Conservation (phyloP, 2,113 vertebrate species). For the Sakesphorus luctuosus region DNA sequence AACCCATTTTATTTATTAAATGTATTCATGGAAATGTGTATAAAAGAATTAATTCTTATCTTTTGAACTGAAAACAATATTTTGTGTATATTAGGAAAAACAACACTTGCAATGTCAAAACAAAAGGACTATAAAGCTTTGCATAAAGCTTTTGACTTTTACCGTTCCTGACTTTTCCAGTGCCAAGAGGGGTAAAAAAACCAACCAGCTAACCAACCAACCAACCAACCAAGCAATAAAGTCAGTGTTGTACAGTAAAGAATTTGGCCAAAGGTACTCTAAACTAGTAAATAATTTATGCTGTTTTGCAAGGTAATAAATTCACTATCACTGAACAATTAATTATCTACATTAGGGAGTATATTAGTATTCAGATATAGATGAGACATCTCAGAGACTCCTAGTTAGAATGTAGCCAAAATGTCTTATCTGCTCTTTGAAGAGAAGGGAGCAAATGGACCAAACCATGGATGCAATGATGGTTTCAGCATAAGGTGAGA, state of each 20-base stretch:
- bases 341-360: background rate
- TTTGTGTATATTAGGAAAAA: background rate
- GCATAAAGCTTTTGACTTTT: background rate
- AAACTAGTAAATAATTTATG: background rate
- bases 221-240: background rate
- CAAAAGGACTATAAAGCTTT: background rate
- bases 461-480: background rate
- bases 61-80: background rate
- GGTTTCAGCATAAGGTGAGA: background rate
- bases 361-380: background rate
- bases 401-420: background rate
- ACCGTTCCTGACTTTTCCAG: background rate
- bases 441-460: background rate
- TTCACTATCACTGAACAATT: background rate
- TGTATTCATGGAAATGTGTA: background rate
- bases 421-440: background rate
- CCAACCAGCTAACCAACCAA: too few relatives aligned
- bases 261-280: background rate
- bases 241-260: background rate
- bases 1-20: background rate
- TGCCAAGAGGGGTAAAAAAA: fast-evolving
- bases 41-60: background rate
- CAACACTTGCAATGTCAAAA: background rate
- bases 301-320: background rate
- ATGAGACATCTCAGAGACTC: background rate